Evolutionary conservation across 2,888 invertebrate species (phyloP).

Genomic region (Acanthosepion esculentum): DNA sequence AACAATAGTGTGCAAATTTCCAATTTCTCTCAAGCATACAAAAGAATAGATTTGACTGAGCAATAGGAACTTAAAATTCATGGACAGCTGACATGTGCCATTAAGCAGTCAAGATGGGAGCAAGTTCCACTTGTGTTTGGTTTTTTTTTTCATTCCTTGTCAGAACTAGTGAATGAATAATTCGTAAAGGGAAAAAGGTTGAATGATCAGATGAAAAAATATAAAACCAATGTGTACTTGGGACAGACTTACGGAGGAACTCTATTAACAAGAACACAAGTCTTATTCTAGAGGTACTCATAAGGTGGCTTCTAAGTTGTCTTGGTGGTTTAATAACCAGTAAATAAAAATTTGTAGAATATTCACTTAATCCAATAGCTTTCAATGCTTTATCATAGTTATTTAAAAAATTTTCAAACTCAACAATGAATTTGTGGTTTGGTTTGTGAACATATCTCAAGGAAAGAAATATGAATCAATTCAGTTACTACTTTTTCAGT

Average conservation of each 20-base stretch:
- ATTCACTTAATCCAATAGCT: too few species aligned
- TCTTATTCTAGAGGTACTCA: too few species aligned
- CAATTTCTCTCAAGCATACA: neutral
- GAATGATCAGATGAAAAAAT: neutral
- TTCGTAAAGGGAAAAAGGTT: too few species aligned
- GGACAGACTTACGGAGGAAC: neutral
- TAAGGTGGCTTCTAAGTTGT: too few species aligned
- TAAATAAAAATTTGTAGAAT: too few species aligned
- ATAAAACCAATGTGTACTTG: neutral
- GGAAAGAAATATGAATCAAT: too few species aligned
- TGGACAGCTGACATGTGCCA: constrained; percentile 33
- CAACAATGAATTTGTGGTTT: too few species aligned
- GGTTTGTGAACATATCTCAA: too few species aligned
- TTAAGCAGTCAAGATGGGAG: neutral
- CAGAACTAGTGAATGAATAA: neutral
- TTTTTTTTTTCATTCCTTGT: neutral
- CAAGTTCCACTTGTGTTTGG: neutral
- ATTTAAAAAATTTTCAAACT: too few species aligned
- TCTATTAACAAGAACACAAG: neutral
- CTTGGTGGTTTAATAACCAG: too few species aligned
- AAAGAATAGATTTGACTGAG: constrained; percentile 1
- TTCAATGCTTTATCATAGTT: too few species aligned
- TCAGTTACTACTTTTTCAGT: too few species aligned
- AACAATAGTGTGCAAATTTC: neutral
- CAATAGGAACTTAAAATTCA: neutral